Conservation (phyloP, 2,888 invertebrate species). For the Drosophila conformis region DNA sequence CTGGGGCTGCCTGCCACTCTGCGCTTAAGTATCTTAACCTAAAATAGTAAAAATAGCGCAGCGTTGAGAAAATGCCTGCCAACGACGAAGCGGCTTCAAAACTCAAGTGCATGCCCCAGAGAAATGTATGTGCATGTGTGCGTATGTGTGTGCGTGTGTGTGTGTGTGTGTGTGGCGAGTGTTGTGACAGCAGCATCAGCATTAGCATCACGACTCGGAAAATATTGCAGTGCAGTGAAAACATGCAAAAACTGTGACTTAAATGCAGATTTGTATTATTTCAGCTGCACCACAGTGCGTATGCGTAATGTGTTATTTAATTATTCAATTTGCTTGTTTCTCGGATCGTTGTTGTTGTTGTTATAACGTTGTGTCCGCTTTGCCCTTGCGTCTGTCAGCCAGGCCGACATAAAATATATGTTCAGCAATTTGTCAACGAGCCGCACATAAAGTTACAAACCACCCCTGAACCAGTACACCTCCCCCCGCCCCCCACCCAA, state of each 20-base stretch:
- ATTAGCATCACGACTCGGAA: conserved; percentile 2
- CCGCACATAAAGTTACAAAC: conserved; percentile 25
- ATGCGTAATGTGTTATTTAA: conserved; percentile 65
- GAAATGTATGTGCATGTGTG: conserved; percentile 23
- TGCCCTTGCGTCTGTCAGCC: conserved; percentile 8
- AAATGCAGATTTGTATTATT: conserved; percentile 23
- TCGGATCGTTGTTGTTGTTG: background rate
- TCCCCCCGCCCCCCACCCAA: background rate
- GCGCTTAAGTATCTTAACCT: conserved; percentile 74
- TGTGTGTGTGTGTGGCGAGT: conserved; percentile 5
- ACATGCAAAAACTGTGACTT: conserved; percentile 8
- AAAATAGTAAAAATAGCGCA: conserved; percentile 77
- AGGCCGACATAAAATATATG: conserved; percentile 62
- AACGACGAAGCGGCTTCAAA: conserved; percentile 39
- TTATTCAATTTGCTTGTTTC: conserved; percentile 58
- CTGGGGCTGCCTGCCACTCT: conserved; percentile 37
- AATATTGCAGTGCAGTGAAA: conserved; percentile 3
- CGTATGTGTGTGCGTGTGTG: background rate
- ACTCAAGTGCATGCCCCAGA: conserved; percentile 63
- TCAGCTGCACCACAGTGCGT: conserved; percentile 52
- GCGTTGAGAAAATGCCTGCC: conserved; percentile 52
- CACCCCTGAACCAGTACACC: background rate
- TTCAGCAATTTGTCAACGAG: conserved; percentile 67
- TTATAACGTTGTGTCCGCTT: conserved; percentile 32
- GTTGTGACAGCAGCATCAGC: conserved; percentile 4